These are phyloP conservation scores for Atta cephalotes DNA, from an alignment of 1,140 invertebrate species.

Conservation along the genomic window DNA sequence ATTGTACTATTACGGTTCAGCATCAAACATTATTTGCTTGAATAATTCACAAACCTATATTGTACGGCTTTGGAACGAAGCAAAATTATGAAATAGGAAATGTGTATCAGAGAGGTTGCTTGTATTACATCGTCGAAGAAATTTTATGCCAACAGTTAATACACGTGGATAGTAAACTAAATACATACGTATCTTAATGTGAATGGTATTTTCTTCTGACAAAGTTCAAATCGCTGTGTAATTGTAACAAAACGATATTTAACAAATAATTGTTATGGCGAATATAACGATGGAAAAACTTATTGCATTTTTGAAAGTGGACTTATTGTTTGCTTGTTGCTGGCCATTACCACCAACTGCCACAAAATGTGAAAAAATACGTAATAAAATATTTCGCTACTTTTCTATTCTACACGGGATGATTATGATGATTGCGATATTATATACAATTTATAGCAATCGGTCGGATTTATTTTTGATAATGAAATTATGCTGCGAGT, in stretches of 20 bases:
- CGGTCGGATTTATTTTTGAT: constrained; percentile 36
- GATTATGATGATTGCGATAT: constrained; percentile 49
- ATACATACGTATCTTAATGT: not conserved
- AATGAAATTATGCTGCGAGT: constrained; percentile 42
- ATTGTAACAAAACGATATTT: not conserved
- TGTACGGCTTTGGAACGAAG: not conserved
- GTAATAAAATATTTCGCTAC: constrained; percentile 44
- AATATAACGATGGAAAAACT: constrained; percentile 36
- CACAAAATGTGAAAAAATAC: constrained; percentile 24
- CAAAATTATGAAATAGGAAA: not conserved
- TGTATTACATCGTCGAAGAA: not conserved
- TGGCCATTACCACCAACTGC: constrained; percentile 58
- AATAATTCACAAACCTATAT: constrained; percentile 18
- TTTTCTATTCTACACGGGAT: constrained; percentile 28
- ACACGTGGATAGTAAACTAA: constrained; percentile 4
- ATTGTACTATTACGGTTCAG: constrained; percentile 4
- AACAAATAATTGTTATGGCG: not conserved
- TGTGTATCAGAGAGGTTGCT: not conserved
- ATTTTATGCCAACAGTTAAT: not conserved
- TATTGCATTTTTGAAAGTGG: constrained; percentile 51
- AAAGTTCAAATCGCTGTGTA: not conserved
- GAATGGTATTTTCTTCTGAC: not conserved
- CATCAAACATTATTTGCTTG: not conserved
- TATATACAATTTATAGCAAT: constrained; percentile 55
- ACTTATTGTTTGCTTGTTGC: constrained; percentile 55